Percentiles rank a stretch among this genome's conserved stretches.
Conservation (phyloP, 2,888 invertebrate species). For the Tiliacea citrago region DNA sequence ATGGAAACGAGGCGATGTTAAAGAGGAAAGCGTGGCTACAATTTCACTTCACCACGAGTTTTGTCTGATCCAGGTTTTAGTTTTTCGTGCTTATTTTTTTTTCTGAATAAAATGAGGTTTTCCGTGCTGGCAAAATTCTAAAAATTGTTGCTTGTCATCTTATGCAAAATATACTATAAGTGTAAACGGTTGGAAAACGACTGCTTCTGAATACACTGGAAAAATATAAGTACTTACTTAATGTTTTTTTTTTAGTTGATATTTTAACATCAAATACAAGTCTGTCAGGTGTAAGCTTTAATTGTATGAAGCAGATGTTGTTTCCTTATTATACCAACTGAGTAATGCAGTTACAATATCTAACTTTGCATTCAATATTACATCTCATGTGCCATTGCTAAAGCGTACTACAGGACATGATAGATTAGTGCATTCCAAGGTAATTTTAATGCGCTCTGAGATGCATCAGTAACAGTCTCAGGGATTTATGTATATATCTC, state of each 20-base stretch:
- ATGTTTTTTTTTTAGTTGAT: not conserved
- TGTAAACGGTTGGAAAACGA: not conserved
- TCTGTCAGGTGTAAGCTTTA: too few relatives aligned
- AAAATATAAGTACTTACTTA: not conserved
- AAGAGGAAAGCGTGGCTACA: conserved; percentile 42
- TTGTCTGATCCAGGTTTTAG: conserved; percentile 33
- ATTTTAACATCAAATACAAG: not conserved
- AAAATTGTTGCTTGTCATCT: conserved; percentile 14
- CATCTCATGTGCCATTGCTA: conserved; percentile 13
- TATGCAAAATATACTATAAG: conserved; percentile 16
- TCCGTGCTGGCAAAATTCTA: conserved; percentile 4
- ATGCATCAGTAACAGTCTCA: conserved; percentile 51
- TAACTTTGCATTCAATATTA: conserved; percentile 20
- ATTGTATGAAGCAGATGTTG: not conserved
- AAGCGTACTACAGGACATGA: conserved; percentile 36
- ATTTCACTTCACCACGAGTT: conserved; percentile 46
- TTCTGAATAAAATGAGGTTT: conserved; percentile 39
- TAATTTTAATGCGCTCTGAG: conserved; percentile 55
- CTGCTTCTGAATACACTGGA: not conserved
- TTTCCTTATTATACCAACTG: not conserved
- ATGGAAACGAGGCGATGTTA: conserved; percentile 62
- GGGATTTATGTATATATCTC: conserved; percentile 50
- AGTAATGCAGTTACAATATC: not conserved
- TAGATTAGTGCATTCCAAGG: conserved; percentile 51
- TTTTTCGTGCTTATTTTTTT: conserved; percentile 38